Evolutionary conservation across 2,797 vertebrate genomes (phyloP), one percentile per base, ranked within the genome.

Genomic region (Artibeus jamaicensis): DNA sequence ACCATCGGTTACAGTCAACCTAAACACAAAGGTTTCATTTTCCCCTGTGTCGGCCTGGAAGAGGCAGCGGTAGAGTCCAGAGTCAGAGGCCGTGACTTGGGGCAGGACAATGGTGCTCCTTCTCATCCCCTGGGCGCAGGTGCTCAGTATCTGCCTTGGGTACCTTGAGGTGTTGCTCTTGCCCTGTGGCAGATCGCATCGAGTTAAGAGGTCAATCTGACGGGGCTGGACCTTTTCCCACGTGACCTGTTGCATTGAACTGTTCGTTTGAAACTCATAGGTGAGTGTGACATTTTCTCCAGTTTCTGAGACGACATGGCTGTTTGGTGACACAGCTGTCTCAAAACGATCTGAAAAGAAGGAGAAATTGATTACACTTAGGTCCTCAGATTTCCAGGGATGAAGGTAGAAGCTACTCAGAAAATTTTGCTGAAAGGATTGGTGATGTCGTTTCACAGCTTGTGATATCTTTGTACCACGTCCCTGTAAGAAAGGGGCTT

Each of bases 141-240:
- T 94, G 29, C 98, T 96, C 57, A n/a, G 32, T 0, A 97, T 97
- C 16, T 89, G 87, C 24, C 98, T 97, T 21, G 92, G 97, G 96
- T 98, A 99, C 97, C 98, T 98, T n/a, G 98, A 98, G 0, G 88
- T 37, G 71, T 98, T 97, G 26, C 97, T 95, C 68, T 55, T 96
- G 1, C 77, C 96, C 97, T 98, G 97, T 67, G 97, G 97, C 6
- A 85, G 93, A 71, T 95, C 97, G 46, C 99, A 99, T 22, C 89
- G 97, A 1, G 97, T 98, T 12, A 99, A 57, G 7, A 97, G 98
- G 89, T 98, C 98, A 6, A 95, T 95, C 79, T 78, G 86, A 48
- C 96, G 97, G 0, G 19, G 87, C 55, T 97, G 97, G 96, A 98
- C 97, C 97, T 95, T 98, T 97, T 99, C 98, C 97, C 99, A 96